Evolutionary conservation across 2,888 invertebrate genomes (phyloP).

Genomic region (Sylvicola cinctus): DNA sequence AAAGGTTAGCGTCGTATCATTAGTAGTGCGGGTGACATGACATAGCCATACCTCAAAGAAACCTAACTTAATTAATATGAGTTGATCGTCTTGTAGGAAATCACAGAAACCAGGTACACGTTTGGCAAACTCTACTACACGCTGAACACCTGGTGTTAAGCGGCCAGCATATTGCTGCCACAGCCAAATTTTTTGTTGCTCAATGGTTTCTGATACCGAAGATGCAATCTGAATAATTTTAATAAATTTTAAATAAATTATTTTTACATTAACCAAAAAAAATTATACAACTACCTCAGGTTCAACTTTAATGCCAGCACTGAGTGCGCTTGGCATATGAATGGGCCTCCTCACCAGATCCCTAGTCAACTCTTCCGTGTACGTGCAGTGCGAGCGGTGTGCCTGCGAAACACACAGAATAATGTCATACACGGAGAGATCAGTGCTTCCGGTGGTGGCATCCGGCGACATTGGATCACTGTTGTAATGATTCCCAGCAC

Average conservation of each 20-base stretch:
- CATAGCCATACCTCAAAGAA: slow-evolving; percentile 95
- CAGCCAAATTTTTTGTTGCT: slow-evolving; percentile 56
- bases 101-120: slow-evolving; percentile 80
- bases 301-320: slow-evolving; percentile 15
- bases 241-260: slow-evolving; percentile 16
- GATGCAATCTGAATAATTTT: slow-evolving; percentile 27
- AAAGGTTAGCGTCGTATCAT: slow-evolving; percentile 59
- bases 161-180: slow-evolving; percentile 77
- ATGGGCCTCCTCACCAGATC: slow-evolving; percentile 48
- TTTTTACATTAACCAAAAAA: neutral
- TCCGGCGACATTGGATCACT: slow-evolving; percentile 8
- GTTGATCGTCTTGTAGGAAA: slow-evolving; percentile 86
- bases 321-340: slow-evolving; percentile 1
- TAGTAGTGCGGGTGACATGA: slow-evolving; percentile 58
- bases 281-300: slow-evolving; percentile 8
- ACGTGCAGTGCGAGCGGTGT: slow-evolving; percentile 71
- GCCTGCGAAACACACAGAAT: slow-evolving; percentile 64
- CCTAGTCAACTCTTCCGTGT: slow-evolving; percentile 65
- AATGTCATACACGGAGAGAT: slow-evolving; percentile 46
- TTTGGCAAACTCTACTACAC: slow-evolving; percentile 93
- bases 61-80: slow-evolving; percentile 87
- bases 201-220: slow-evolving; percentile 41
- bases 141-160: slow-evolving; percentile 77
- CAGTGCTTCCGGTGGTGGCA: slow-evolving; percentile 13
- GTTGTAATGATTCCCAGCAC: slow-evolving; percentile 14